phyloP scores from a whole-genome alignment of 2,113 vertebrate genomes.

The Rhinopithecus roxellana region DNA sequence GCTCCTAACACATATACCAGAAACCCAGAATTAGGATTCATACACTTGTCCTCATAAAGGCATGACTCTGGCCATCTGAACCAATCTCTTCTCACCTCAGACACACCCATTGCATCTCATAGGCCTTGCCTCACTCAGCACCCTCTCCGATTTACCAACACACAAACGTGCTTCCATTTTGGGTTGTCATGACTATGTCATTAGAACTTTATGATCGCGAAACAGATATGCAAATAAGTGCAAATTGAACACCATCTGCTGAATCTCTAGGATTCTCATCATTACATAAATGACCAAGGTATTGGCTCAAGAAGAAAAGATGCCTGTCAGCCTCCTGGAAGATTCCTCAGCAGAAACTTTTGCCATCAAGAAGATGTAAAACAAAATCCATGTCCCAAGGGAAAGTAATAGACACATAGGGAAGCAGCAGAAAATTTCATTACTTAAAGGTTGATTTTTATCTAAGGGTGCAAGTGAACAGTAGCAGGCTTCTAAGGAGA shows the following conservation, averaged over 20 bases:
- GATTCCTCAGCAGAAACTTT: not conserved
- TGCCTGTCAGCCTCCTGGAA: not conserved
- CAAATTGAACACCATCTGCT: not conserved
- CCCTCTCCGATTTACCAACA: not conserved
- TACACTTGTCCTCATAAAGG: not conserved
- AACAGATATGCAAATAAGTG: not conserved
- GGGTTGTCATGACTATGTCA: not conserved
- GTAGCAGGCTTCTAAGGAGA: not conserved
- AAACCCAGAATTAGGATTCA: not conserved
- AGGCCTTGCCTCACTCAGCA: no score
- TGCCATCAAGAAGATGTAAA: not conserved
- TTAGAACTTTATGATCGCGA: not conserved
- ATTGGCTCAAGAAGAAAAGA: not conserved
- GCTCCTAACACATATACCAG: not conserved
- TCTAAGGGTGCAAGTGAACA: not conserved
- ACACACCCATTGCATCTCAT: fast-evolving
- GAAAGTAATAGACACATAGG: not conserved
- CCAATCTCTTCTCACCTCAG: fast-evolving
- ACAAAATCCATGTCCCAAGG: not conserved
- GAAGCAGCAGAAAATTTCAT: not conserved
- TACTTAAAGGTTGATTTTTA: not conserved
- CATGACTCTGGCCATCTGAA: not conserved
- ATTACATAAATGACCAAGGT: not conserved
- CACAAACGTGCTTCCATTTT: not conserved
- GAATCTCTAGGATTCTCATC: not conserved